These are phyloP conservation scores for Stomatorhinus ivindoensis DNA, from an alignment of 2,113 vertebrate species.

Conservation along the genomic window DNA sequence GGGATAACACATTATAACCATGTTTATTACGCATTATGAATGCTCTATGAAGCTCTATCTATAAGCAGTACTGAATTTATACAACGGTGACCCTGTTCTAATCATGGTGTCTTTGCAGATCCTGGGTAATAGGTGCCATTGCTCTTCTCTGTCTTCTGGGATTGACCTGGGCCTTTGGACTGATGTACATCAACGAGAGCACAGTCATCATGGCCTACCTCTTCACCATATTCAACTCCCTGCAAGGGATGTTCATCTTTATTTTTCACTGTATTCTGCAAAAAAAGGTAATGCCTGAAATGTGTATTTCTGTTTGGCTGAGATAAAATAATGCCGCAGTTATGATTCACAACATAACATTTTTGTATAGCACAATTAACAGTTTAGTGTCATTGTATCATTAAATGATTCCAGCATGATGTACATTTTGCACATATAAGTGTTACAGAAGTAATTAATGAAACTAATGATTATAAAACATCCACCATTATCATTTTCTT, in stretches of 20 bases:
- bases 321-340: not conserved
- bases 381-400: not conserved
- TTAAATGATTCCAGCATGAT: not conserved
- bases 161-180: slow-evolving; percentile 95
- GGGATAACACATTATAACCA: not conserved
- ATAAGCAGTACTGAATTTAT: not conserved
- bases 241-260: slow-evolving; percentile 99
- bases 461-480: not conserved
- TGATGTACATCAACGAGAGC: slow-evolving; percentile 99
- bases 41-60: not conserved
- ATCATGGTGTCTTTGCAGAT: slow-evolving; percentile 56
- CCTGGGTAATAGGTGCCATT: slow-evolving; percentile 98
- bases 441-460: not conserved
- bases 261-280: slow-evolving; percentile 99
- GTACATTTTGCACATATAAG: not conserved
- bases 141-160: slow-evolving; percentile 94
- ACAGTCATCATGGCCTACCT: slow-evolving; percentile 99
- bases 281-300: slow-evolving; percentile 83
- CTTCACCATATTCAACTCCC: slow-evolving; percentile 99
- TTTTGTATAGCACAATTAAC: not conserved
- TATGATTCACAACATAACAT: not conserved
- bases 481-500: not conserved
- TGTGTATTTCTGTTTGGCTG: not conserved
- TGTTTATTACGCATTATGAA: not conserved
- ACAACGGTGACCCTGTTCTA: not conserved